Conservation (phyloP, 2,888 invertebrate species). For the Meteorus cinctellus region DNA sequence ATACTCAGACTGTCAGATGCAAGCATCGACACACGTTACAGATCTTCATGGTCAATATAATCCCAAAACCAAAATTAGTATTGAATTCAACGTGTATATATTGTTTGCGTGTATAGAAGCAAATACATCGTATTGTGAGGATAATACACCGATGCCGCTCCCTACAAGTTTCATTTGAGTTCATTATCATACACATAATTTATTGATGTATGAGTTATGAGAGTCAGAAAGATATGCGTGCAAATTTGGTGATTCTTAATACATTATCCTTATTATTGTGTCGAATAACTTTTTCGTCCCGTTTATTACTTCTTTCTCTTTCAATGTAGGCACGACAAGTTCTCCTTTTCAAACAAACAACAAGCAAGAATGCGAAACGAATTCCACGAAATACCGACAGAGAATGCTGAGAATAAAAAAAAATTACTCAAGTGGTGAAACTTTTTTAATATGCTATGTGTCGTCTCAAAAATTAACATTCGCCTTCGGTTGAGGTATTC, state of each 20-base stretch:
- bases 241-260: not conserved
- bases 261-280: too few species aligned
- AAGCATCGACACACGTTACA: constrained; percentile 28
- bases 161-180: constrained; percentile 7
- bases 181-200: not conserved
- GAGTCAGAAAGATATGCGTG: not conserved
- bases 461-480: too few species aligned
- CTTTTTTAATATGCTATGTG: not conserved
- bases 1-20: constrained; percentile 18
- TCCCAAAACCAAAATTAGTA: constrained; percentile 67
- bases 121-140: constrained; percentile 11
- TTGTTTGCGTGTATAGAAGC: not conserved
- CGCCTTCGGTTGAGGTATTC: too few species aligned
- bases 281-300: not conserved
- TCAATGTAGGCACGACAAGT: not conserved
- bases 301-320: constrained; percentile 1
- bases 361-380: not conserved
- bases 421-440: not conserved
- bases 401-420: not conserved
- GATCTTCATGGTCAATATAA: constrained; percentile 68
- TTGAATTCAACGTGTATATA: constrained; percentile 59
- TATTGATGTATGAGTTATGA: not conserved
- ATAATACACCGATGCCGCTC: constrained; percentile 10
- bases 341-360: constrained; percentile 26
- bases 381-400: not conserved